Conservation (phyloP, 2,797 vertebrate species). For the Tokudaia tokunoshimensis region DNA sequence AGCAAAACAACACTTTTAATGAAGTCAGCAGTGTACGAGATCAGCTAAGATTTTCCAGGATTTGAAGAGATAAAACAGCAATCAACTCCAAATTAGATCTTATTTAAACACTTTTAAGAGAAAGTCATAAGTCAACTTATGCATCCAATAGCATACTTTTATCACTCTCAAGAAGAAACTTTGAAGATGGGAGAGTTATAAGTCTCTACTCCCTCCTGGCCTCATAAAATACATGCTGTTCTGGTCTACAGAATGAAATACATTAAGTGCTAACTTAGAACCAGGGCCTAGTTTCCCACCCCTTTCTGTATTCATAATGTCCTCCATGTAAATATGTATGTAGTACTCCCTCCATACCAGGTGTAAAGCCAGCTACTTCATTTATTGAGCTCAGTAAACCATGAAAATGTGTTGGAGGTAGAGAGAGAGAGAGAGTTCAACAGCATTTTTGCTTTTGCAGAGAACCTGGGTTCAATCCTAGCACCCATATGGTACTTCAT, state of each 20-base stretch:
- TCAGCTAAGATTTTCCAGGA: constrained; percentile 55
- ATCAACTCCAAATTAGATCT: constrained; percentile 54
- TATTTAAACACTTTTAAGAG: constrained; percentile 54
- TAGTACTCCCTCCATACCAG: background rate
- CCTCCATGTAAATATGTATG: background rate
- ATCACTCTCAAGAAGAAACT: constrained; percentile 56
- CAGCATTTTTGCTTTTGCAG: background rate
- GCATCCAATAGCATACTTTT: constrained; percentile 46
- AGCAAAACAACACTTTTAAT: constrained; percentile 54
- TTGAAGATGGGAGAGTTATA: constrained; percentile 13
- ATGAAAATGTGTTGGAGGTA: background rate
- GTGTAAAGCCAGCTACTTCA: background rate
- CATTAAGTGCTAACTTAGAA: background rate
- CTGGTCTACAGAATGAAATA: background rate
- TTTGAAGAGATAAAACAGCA: constrained; percentile 67
- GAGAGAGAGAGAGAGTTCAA: background rate
- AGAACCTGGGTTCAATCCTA: background rate
- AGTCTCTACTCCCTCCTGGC: constrained; percentile 6
- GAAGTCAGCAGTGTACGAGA: constrained; percentile 45
- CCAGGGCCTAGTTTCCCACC: background rate
- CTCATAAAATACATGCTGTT: background rate
- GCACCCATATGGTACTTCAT: background rate
- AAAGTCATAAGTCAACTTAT: constrained; percentile 15
- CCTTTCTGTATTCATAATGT: background rate
- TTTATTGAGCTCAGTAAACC: background rate